Percentiles rank a stretch among this genome's conserved stretches.
Conservation (phyloP, 2,113 vertebrate genomes). For the Pimephales promelas region DNA sequence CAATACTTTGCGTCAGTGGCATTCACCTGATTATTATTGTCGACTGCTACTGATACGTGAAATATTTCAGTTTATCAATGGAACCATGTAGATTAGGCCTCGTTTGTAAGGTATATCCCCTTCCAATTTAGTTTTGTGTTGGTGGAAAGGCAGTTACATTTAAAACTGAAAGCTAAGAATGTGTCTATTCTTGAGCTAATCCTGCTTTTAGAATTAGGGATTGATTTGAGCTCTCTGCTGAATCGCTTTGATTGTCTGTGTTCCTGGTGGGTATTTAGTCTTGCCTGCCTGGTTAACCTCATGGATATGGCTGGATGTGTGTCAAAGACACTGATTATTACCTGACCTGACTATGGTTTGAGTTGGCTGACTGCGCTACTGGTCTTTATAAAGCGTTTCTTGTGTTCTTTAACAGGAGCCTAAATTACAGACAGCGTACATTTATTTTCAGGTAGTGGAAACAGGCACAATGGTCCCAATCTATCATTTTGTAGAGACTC, state of each 20-base stretch:
- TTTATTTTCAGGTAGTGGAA: slow-evolving; percentile 30
- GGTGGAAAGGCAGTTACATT: background rate
- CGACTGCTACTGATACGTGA: background rate
- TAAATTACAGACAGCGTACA: background rate
- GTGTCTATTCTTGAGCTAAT: background rate
- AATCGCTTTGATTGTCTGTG: slow-evolving; percentile 26
- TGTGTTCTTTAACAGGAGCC: slow-evolving; percentile 6
- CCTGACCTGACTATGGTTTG: slow-evolving; percentile 16
- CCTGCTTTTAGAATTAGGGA: slow-evolving; percentile 5
- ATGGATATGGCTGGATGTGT: slow-evolving; percentile 53
- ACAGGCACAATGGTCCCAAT: slow-evolving; percentile 9
- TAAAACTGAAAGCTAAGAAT: background rate
- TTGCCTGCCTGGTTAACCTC: slow-evolving; percentile 67
- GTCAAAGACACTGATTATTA: slow-evolving; percentile 51
- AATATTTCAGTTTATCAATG: background rate
- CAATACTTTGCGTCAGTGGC: background rate
- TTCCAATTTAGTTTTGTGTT: background rate
- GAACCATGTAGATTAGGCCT: background rate
- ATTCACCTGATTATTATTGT: slow-evolving; percentile 5
- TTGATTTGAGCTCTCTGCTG: slow-evolving; percentile 4
- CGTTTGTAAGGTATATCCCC: background rate
- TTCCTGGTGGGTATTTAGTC: slow-evolving; percentile 54
- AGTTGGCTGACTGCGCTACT: slow-evolving; percentile 37
- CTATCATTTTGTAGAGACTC: background rate
- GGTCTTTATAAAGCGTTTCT: background rate